Evolutionary conservation across 2,797 vertebrate genomes (phyloP), one percentile per base, ranked within the genome.

Genomic region (Cossypha polioptera): DNA sequence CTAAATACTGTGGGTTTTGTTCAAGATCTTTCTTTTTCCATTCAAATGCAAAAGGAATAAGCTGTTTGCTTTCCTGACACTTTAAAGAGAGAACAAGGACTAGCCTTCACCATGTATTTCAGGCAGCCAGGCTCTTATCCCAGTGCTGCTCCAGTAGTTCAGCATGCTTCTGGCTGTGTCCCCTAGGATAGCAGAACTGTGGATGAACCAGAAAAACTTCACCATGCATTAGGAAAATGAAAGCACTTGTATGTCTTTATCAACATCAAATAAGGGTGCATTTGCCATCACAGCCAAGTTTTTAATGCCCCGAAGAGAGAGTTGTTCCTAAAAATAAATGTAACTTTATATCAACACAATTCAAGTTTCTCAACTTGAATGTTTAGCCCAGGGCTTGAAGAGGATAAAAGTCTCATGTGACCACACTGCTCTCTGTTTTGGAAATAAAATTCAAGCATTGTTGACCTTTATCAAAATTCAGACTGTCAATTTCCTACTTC

Each of bases 141-240:
- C 21, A 48, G 16, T 45, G 28, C 20, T 88, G 62, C 65, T 90
- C 15, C 88, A 63, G 29, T 33, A 92, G 80, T 67, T 90, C 78
- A 81, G 16, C 11, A 8, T 47, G 55, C 67, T 94, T 92, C 76
- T 86, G 67, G 63, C 55, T 84, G 29, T 88, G 74, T 91, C 77
- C 86, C 72, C 36, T 54, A 62, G 81, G 88, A 58, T 25, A 72
- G 25, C 2, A 79, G 72, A 90, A 94, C 89, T 90, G 90, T 40
- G 90, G 75, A 76, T 93, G 88, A 96, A 96, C 88, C 68, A 95
- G 85, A 90, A 96, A 96, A 92, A 28, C 36, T 97, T 96, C 94
- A 90, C 31, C 15, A 87, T 9, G 28, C 19, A 90, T 96, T 95
- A 96, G 54, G 76, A 96, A 94, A 95, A 88, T 82, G 79, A 68